A percentile compares a stretch with the other conserved stretches of the same genome.
These are phyloP conservation scores for Psilopogon haemacephalus DNA, from an alignment of 2,113 vertebrate species.

Conservation along the genomic window DNA sequence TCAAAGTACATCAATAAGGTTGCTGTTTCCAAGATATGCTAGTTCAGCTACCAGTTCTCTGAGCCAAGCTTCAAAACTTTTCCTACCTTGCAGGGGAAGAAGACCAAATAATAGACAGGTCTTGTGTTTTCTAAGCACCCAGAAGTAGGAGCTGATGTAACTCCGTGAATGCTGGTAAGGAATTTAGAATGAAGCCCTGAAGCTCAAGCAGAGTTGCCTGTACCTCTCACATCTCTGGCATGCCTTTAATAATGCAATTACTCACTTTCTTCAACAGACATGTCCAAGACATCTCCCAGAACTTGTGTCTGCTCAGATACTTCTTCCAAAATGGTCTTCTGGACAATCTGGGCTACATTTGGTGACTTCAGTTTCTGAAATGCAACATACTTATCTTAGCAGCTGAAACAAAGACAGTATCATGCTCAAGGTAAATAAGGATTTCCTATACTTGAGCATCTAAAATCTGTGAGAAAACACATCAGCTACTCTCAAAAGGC, in stretches of 20 bases:
- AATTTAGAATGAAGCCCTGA: not conserved
- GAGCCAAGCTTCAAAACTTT: not conserved
- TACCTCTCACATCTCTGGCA: not conserved
- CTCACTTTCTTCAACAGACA: slow-evolving; percentile 78
- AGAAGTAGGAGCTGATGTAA: not conserved
- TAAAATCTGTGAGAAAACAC: not conserved
- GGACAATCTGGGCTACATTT: slow-evolving; percentile 60
- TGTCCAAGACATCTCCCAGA: slow-evolving; percentile 69
- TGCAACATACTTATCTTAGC: not conserved
- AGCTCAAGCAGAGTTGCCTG: not conserved
- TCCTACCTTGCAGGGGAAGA: not conserved
- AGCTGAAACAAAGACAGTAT: not conserved
- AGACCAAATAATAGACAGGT: not conserved
- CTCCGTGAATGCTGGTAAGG: not conserved
- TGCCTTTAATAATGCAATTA: not conserved
- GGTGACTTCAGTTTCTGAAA: slow-evolving; percentile 77
- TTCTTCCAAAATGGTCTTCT: slow-evolving; percentile 75
- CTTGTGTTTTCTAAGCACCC: not conserved
- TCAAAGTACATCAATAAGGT: not conserved
- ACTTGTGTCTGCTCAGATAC: slow-evolving; percentile 64
- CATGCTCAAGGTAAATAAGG: not conserved
- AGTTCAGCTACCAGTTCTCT: not conserved
- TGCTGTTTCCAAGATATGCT: not conserved
- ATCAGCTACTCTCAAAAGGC: not conserved
- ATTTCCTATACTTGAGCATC: not conserved